Percentiles rank a stretch among this genome's conserved stretches.
Conservation (phyloP, 1,140 invertebrate genomes). For the Drosophila murphyi region DNA sequence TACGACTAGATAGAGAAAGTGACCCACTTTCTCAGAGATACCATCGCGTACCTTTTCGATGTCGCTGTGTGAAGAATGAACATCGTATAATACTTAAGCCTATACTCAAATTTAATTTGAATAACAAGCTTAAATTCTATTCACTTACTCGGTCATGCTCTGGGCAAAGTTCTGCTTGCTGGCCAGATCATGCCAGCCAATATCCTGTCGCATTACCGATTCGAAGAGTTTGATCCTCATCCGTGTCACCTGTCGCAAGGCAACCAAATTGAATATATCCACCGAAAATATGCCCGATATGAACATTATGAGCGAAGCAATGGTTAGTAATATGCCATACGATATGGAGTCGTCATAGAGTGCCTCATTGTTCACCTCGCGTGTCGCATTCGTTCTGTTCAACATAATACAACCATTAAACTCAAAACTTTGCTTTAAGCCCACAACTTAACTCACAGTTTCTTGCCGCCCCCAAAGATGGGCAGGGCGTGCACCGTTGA, state of each 20-base stretch:
- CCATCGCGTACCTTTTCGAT: slow-evolving; percentile 94
- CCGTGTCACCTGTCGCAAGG: slow-evolving; percentile 88
- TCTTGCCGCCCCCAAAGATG: slow-evolving; percentile 85
- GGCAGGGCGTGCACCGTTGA: slow-evolving; percentile 84
- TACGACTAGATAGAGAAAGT: slow-evolving; percentile 89
- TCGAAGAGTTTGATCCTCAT: slow-evolving; percentile 90
- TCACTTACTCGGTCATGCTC: slow-evolving; percentile 91
- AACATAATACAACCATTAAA: not conserved
- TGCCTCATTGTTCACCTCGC: slow-evolving; percentile 86
- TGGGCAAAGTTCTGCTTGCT: slow-evolving; percentile 95
- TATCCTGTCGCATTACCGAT: slow-evolving; percentile 93
- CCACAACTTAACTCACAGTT: slow-evolving; percentile 85
- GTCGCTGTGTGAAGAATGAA: slow-evolving; percentile 87
- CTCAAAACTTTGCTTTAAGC: not conserved
- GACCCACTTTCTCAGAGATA: slow-evolving; percentile 93
- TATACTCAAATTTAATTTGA: too few relatives aligned
- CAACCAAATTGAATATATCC: slow-evolving; percentile 88
- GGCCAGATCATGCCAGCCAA: slow-evolving; percentile 94
- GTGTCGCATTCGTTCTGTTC: slow-evolving; percentile 85
- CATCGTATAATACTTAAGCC: not conserved
- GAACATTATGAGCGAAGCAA: slow-evolving; percentile 87
- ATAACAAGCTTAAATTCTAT: not conserved
- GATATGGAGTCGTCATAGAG: slow-evolving; percentile 88
- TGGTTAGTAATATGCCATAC: slow-evolving; percentile 87
- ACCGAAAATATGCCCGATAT: slow-evolving; percentile 88